Percentiles rank a stretch among this genome's conserved stretches.
Evolutionary conservation across 1,140 invertebrate species (phyloP).

Genomic region (Homalodisca vitripennis): DNA sequence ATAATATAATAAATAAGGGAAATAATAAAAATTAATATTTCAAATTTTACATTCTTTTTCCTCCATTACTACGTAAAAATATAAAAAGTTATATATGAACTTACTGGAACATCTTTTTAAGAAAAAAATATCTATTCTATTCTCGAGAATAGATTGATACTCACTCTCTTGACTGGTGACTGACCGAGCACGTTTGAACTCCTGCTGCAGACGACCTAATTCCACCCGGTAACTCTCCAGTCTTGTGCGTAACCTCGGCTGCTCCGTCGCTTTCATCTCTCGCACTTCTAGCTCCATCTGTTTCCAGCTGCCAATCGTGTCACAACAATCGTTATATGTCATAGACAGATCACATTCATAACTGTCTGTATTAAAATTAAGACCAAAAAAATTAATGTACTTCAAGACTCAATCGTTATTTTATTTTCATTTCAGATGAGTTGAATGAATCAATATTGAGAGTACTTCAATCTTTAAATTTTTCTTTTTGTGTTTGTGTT

Average conservation of each 20-base stretch:
- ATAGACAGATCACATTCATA: neutral
- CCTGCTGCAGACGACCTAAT: conserved; percentile 77
- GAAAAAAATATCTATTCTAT: too few relatives aligned
- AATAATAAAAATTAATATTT: too few relatives aligned
- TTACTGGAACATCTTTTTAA: too few relatives aligned
- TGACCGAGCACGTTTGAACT: conserved; percentile 53
- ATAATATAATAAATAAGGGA: too few relatives aligned
- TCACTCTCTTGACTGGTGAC: neutral
- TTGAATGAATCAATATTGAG: neutral
- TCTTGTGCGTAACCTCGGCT: conserved; percentile 70
- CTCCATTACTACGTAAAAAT: too few relatives aligned
- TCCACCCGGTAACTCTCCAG: conserved; percentile 86
- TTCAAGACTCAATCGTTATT: neutral
- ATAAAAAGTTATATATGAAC: too few relatives aligned
- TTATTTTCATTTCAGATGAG: neutral
- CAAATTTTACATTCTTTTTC: too few relatives aligned
- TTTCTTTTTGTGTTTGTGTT: too few relatives aligned
- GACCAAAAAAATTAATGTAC: neutral
- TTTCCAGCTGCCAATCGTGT: conserved; percentile 62
- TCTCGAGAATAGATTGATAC: too few relatives aligned
- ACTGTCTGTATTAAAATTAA: neutral
- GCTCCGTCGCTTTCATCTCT: conserved; percentile 64
- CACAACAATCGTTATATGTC: conserved; percentile 32
- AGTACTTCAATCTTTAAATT: neutral
- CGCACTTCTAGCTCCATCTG: conserved; percentile 91